Evolutionary conservation across 30 jellyfish, hydroid and myxozoan species (phyloP), one percentile per base, ranked within the genome.

Genomic region (Phacellophora camtschatica): DNA sequence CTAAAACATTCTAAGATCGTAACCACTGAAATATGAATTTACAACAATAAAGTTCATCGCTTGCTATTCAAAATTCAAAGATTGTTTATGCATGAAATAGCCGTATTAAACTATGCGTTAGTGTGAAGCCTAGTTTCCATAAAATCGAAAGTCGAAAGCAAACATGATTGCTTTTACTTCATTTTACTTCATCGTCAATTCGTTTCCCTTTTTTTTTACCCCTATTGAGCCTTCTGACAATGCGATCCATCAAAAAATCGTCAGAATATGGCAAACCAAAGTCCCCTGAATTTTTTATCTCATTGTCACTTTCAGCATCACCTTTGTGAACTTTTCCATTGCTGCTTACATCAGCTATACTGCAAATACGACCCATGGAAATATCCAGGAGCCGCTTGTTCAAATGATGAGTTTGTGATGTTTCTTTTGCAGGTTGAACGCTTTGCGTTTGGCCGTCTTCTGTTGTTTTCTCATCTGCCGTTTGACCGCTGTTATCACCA

Each of bases 241-340:
- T 94, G 28, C 97, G 77, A 49, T 94, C 97, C 96, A 94, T 87
- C 57, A 94, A 37, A 19, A 88, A 81, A 82, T 94, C 99, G 77
- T 94, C 99, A 51, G 96, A 81, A 58, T 77, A 94, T 16, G 83
- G 92, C 3, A 61, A 30, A 34, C 69, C 55, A 70, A 67, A 59
- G 15, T 77, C 91, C 46, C 92, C 92, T 35, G 95, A 23, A 12
- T 59, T 63, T 22, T 77, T 88, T 15, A 12, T 36, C 23, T 72
- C 65, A 27, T 75, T 70, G 5, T 58, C 77, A n/a, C 55, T 19
- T 28, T n/a, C 85, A 49, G 30, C 43, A 1, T 13, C 61, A 25
- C 59, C 58, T 15, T 55, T 45, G 30, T 49, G n/a, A 11, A 55
- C 94, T 11, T 62, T 39, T 28, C 81, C 81, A 4, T 86, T 64